Evolutionary conservation across 2,113 vertebrate species (phyloP).

Genomic region (Pangasianodon hypophthalmus): DNA sequence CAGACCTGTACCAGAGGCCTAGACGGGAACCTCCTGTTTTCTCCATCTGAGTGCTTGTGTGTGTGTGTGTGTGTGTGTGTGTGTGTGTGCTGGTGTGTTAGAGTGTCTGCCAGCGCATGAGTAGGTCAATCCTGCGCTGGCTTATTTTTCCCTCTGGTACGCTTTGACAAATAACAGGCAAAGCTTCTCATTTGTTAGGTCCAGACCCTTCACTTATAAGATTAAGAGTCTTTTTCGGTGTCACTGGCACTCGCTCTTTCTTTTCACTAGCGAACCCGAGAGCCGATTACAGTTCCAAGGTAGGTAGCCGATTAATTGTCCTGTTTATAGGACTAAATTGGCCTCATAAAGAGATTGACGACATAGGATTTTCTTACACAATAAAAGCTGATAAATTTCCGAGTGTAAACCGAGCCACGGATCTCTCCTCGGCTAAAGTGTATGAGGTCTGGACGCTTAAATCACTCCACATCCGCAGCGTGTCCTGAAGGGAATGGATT

Average conservation of each 20-base stretch:
- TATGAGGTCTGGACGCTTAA: slow-evolving; percentile 21
- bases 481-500: slow-evolving; percentile 23
- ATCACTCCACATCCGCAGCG: slow-evolving; percentile 33
- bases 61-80: slow-evolving; percentile 33
- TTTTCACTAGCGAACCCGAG: slow-evolving; percentile 24
- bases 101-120: slow-evolving; percentile 46
- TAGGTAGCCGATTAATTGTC: slow-evolving; percentile 30
- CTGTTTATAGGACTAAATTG: slow-evolving; percentile 49
- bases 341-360: slow-evolving; percentile 37
- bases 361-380: slow-evolving; percentile 25
- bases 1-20: slow-evolving; percentile 45
- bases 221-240: slow-evolving; percentile 61
- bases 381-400: slow-evolving; percentile 37
- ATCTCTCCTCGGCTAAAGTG: background rate
- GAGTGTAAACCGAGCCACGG: slow-evolving; percentile 22
- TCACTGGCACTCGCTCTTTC: slow-evolving; percentile 52
- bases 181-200: slow-evolving; percentile 65
- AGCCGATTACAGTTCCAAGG: slow-evolving; percentile 17
- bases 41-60: slow-evolving; percentile 39
- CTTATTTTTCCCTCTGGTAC: slow-evolving; percentile 62
- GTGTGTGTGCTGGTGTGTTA: slow-evolving; percentile 49
- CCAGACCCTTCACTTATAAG: slow-evolving; percentile 56
- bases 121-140: slow-evolving; percentile 59
- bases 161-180: slow-evolving; percentile 69
- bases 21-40: slow-evolving; percentile 51